Evolutionary conservation across 1,140 invertebrate species (phyloP).

Genomic region (Phthorimaea operculella): DNA sequence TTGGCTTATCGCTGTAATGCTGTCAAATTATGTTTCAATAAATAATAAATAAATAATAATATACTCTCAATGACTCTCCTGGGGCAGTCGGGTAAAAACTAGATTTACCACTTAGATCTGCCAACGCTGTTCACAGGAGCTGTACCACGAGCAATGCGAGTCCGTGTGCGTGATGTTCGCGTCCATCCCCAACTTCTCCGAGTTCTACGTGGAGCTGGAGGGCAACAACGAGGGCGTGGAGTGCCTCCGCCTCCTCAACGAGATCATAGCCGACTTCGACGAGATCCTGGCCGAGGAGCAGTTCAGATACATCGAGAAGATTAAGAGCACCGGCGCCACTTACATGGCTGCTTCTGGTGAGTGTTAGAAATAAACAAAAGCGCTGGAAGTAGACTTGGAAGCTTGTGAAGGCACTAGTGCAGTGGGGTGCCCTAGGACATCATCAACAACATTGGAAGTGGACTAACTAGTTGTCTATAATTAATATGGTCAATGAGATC

Average conservation of each 20-base stretch:
- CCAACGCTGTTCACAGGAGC: conserved; percentile 78
- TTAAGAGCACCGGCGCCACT: conserved; percentile 95
- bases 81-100: too few relatives aligned
- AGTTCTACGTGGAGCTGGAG: conserved; percentile 96
- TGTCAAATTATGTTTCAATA: too few relatives aligned
- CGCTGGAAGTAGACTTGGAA: too few relatives aligned
- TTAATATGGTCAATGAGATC: conserved; percentile 93
- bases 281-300: conserved; percentile 86
- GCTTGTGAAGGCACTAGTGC: too few relatives aligned
- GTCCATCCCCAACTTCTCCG: conserved; percentile 96
- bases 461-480: too few relatives aligned
- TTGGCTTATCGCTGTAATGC: too few relatives aligned
- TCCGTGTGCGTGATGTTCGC: conserved; percentile 96
- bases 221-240: conserved; percentile 96
- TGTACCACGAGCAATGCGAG: conserved; percentile 96
- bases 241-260: conserved; percentile 92
- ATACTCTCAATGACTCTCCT: too few relatives aligned
- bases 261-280: conserved; percentile 98
- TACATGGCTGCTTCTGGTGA: conserved; percentile 96
- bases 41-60: too few relatives aligned
- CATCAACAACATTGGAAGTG: too few relatives aligned
- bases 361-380: background rate
- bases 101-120: too few relatives aligned
- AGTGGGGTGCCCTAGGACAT: too few relatives aligned
- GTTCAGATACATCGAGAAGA: conserved; percentile 95